Evolutionary conservation across 2,113 vertebrate genomes (phyloP).

Genomic region (Oryzias curvinotus): DNA sequence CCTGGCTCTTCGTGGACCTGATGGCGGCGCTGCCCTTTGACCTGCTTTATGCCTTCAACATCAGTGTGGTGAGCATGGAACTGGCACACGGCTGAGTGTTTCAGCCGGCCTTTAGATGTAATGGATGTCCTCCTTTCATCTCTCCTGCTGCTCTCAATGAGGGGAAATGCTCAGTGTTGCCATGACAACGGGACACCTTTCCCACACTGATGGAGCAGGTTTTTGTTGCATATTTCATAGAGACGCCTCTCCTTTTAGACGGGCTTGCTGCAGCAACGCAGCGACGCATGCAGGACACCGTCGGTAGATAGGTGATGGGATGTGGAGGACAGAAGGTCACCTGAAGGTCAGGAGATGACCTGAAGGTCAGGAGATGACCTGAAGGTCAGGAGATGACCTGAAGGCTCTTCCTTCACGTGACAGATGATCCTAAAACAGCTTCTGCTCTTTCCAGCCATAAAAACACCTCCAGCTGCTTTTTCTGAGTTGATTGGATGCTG

Average conservation of each 20-base stretch:
- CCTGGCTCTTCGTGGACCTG: conserved; percentile 84
- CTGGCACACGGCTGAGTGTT: neutral
- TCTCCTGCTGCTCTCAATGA: conserved; percentile 4
- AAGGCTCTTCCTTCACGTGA: no score
- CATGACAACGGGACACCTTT: conserved; percentile 1
- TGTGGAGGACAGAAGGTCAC: no score
- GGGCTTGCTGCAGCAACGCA: neutral
- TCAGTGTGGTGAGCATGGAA: conserved; percentile 78
- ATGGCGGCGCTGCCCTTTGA: conserved; percentile 83
- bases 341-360: no score
- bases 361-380: no score
- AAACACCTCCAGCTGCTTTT: no score
- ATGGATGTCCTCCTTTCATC: no score
- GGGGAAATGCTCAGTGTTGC: neutral
- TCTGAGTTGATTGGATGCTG: no score
- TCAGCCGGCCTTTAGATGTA: neutral
- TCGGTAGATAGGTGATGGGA: conserved; percentile 19
- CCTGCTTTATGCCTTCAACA: conserved; percentile 83
- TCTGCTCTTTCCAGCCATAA: no score
- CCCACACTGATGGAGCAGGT: neutral
- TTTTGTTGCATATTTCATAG: neutral
- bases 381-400: no score
- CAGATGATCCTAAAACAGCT: no score
- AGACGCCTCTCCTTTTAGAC: neutral
- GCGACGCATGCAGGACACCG: conserved; percentile 5